A percentile compares a stretch with the other conserved stretches of the same genome.
Conservation (phyloP, 2,113 vertebrate species). For the Pollachius pollachius region DNA sequence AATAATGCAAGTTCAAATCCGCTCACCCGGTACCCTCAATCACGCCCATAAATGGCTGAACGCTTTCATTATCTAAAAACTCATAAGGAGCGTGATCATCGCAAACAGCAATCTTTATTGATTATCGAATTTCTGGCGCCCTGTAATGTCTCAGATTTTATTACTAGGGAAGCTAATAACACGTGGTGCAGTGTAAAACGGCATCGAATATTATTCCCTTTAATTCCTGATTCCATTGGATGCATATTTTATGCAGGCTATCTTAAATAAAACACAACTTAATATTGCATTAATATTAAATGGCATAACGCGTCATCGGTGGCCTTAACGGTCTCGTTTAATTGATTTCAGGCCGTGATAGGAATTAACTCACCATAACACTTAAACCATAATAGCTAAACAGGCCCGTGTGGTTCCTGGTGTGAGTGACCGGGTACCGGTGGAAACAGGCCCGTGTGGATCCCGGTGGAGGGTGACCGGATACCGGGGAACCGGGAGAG, state of each 20-base stretch:
- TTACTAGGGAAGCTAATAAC: slow-evolving; percentile 29
- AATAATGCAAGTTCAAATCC: slow-evolving; percentile 27
- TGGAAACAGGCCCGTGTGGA: too few relatives aligned
- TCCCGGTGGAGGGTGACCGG: slow-evolving; percentile 55
- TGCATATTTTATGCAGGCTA: not conserved
- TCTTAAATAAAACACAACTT: not conserved
- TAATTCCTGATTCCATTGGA: not conserved
- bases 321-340: not conserved
- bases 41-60: slow-evolving; percentile 45
- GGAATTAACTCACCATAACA: not conserved
- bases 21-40: slow-evolving; percentile 28
- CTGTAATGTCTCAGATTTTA: slow-evolving; percentile 38
- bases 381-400: not conserved
- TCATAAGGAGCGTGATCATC: slow-evolving; percentile 54
- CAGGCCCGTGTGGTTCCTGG: too few relatives aligned
- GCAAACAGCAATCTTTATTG: slow-evolving; percentile 33
- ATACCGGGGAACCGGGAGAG: not conserved
- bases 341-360: not conserved
- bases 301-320: not conserved
- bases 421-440: too few relatives aligned
- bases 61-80: slow-evolving; percentile 60
- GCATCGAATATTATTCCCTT: slow-evolving; percentile 4
- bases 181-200: slow-evolving; percentile 14
- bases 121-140: slow-evolving; percentile 39
- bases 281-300: not conserved